Conservation (phyloP, 2,888 invertebrate species). For the Cryptophagus acutangulus region DNA sequence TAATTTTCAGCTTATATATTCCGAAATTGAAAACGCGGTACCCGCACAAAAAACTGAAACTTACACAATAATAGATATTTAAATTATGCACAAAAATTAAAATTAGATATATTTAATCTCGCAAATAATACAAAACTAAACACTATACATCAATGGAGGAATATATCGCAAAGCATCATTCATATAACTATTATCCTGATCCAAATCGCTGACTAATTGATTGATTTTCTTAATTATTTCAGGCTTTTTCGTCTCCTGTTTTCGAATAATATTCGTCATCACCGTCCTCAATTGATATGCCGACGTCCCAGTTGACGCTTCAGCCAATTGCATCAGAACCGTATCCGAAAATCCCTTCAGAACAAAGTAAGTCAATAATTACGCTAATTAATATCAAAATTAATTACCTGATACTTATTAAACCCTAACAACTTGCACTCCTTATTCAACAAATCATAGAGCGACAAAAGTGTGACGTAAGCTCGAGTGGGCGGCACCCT, state of each 20-base stretch:
- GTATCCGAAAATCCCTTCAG: conserved; percentile 58
- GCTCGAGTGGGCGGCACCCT: conserved; percentile 56
- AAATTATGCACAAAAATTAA: too few relatives aligned
- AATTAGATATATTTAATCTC: too few relatives aligned
- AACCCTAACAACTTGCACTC: conserved; percentile 61
- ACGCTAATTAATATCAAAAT: neutral
- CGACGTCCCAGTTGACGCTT: conserved; percentile 55
- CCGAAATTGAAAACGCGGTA: too few relatives aligned
- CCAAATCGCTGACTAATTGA: conserved; percentile 54
- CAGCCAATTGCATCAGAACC: conserved; percentile 53
- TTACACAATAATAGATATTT: too few relatives aligned
- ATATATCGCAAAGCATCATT: conserved; percentile 56
- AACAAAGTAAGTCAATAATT: conserved; percentile 15
- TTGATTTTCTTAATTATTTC: conserved; percentile 56
- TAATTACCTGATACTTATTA: conserved; percentile 57
- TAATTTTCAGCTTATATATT: too few relatives aligned
- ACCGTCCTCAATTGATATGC: conserved; percentile 56
- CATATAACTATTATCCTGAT: conserved; percentile 54
- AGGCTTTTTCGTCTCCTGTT: conserved; percentile 56
- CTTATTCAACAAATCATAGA: conserved; percentile 62
- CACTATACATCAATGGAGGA: conserved; percentile 51
- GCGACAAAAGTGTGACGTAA: conserved; percentile 55
- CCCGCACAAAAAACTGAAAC: too few relatives aligned
- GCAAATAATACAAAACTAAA: conserved; percentile 25
- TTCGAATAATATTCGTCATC: conserved; percentile 54